Evolutionary conservation across 1,140 invertebrate species (phyloP).

Genomic region (Bombus terrestris): DNA sequence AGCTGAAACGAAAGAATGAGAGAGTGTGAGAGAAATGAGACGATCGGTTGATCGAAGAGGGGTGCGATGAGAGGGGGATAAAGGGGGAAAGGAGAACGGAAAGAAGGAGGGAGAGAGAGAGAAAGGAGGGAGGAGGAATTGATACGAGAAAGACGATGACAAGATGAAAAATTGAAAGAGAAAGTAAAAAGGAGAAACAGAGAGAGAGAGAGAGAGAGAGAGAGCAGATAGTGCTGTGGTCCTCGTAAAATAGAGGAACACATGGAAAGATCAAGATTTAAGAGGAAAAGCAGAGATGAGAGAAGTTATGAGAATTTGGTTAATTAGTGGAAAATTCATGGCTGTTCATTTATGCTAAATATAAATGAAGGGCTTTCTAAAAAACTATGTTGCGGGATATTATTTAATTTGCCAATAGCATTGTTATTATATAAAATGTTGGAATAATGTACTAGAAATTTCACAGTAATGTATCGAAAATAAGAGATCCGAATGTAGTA

Average conservation of each 20-base stretch:
- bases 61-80: not conserved
- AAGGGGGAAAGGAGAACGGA: slow-evolving; percentile 17
- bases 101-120: not conserved
- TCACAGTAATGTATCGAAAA: too few species aligned
- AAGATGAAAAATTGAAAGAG: slow-evolving; percentile 53
- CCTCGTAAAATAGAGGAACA: not conserved
- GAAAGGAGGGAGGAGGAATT: not conserved
- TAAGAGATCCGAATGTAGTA: too few species aligned
- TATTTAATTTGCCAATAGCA: too few species aligned
- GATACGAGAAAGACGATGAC: slow-evolving; percentile 8
- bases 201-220: not conserved
- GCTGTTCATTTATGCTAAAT: not conserved
- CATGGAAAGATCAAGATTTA: not conserved
- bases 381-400: not conserved
- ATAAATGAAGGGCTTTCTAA: not conserved
- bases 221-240: not conserved
- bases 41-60: not conserved
- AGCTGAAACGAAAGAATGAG: not conserved
- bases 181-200: slow-evolving; percentile 53
- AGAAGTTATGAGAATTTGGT: not conserved
- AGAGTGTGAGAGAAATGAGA: slow-evolving; percentile 1
- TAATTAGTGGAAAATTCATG: not conserved
- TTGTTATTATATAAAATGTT: too few species aligned
- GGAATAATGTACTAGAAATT: too few species aligned
- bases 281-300: too few species aligned